phyloP scores from a whole-genome alignment of 2,888 invertebrate species.

The Odontocerum albicorne region DNA sequence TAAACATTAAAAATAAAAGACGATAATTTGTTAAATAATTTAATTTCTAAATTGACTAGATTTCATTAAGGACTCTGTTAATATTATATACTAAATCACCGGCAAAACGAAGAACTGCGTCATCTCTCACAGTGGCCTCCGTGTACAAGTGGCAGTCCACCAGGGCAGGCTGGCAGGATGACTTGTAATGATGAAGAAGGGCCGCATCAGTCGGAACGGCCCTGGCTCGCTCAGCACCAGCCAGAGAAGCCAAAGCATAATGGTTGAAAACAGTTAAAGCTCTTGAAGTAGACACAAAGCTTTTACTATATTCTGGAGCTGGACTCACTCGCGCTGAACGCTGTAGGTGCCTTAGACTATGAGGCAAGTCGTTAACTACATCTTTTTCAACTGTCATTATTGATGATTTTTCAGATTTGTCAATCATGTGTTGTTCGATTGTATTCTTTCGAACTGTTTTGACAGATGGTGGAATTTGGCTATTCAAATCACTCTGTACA shows the following conservation, averaged over 20 bases:
- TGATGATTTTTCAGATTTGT: not conserved
- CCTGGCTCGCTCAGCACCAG: constrained; percentile 57
- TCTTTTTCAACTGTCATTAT: not conserved
- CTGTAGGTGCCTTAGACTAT: constrained; percentile 52
- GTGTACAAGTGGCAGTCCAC: constrained; percentile 51
- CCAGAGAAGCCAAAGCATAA: constrained; percentile 65
- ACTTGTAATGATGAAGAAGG: constrained; percentile 70
- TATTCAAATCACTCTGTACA: not conserved
- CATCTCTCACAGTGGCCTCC: constrained; percentile 46
- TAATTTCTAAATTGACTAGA: constrained; percentile 31
- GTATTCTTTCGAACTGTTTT: too few relatives aligned
- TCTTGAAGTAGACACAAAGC: constrained; percentile 66
- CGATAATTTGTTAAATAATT: constrained; percentile 7
- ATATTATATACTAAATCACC: constrained; percentile 29
- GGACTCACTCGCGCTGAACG: constrained; percentile 63
- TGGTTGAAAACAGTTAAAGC: constrained; percentile 75
- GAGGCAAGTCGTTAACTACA: constrained; percentile 42
- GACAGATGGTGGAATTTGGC: too few relatives aligned
- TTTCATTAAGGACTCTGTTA: constrained; percentile 31
- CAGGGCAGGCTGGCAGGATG: constrained; percentile 52
- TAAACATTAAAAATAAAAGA: not conserved
- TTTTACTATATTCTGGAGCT: constrained; percentile 69
- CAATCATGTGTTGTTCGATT: too few relatives aligned
- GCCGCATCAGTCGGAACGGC: constrained; percentile 61
- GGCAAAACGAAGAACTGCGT: constrained; percentile 46